Conservation (phyloP, 1,140 invertebrate genomes). For the Scaptomyza hsui region DNA sequence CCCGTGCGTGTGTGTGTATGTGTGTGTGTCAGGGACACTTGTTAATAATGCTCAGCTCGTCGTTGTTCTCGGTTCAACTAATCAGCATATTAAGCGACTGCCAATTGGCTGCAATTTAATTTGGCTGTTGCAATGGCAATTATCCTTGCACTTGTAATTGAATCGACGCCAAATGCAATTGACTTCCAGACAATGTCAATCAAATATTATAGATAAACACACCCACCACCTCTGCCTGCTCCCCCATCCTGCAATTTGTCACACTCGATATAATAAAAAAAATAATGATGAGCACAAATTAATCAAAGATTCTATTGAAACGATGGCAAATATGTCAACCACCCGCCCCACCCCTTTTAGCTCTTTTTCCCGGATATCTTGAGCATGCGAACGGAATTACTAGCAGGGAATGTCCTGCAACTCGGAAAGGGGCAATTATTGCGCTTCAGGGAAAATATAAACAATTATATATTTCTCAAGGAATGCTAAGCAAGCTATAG, state of each 20-base stretch:
- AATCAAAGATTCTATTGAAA: neutral
- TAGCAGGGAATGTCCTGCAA: neutral
- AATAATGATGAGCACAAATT: constrained; percentile 12
- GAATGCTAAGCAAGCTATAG: neutral
- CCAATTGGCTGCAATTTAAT: constrained; percentile 50
- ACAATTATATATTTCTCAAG: neutral
- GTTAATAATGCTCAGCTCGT: neutral
- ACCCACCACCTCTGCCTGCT: neutral
- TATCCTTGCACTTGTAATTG: constrained; percentile 68
- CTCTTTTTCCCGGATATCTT: neutral
- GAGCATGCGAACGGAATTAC: no score
- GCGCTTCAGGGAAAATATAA: neutral
- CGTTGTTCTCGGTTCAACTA: constrained; percentile 23
- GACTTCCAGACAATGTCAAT: constrained; percentile 22
- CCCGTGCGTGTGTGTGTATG: neutral
- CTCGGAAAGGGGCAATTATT: neutral
- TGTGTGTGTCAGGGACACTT: constrained; percentile 20
- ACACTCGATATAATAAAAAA: neutral
- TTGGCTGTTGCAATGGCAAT: constrained; percentile 57
- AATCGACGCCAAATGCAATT: constrained; percentile 60
- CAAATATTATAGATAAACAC: constrained; percentile 1
- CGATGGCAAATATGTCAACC: neutral
- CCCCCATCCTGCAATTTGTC: neutral
- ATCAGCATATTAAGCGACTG: constrained; percentile 40
- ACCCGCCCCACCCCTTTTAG: no score